These are phyloP conservation scores for Oceanites oceanicus DNA, from an alignment of 2,113 vertebrate genomes.

Conservation along the genomic window DNA sequence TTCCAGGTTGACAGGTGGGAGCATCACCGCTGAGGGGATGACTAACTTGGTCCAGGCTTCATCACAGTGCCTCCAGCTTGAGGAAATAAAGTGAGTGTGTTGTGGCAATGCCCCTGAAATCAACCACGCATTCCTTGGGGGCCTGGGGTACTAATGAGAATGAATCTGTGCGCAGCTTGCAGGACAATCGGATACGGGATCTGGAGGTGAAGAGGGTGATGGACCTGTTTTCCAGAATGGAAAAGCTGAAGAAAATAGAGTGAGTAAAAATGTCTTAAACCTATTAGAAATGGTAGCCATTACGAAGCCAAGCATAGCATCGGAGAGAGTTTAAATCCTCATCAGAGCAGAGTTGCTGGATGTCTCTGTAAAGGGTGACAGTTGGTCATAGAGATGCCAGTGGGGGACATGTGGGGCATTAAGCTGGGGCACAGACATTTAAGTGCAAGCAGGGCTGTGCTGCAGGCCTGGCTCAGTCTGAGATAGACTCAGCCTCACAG, in stretches of 20 bases:
- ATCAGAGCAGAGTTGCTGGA: neutral
- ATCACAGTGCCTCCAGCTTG: constrained; percentile 74
- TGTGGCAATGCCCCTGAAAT: neutral
- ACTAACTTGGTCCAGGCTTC: constrained; percentile 73
- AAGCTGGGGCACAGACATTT: neutral
- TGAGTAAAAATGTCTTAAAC: constrained; percentile 68
- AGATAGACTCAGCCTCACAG: neutral
- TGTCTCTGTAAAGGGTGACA: neutral
- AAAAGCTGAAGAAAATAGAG: constrained; percentile 72
- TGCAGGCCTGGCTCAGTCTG: neutral
- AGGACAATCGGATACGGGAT: constrained; percentile 81
- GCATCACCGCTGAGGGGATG: constrained; percentile 77
- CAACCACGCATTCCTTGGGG: fast-evolving
- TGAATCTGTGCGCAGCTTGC: constrained; percentile 73
- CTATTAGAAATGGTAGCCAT: neutral
- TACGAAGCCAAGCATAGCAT: neutral
- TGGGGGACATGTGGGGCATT: neutral
- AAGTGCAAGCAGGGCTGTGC: neutral
- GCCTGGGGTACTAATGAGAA: neutral
- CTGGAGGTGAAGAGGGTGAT: constrained; percentile 61
- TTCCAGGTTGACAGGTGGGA: constrained; percentile 78
- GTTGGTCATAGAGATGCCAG: neutral
- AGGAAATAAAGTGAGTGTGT: constrained; percentile 83
- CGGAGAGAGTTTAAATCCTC: neutral
- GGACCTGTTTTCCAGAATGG: constrained; percentile 71